Conservation (phyloP, 2,888 invertebrate species). For the Tolmerus cingulatus region DNA sequence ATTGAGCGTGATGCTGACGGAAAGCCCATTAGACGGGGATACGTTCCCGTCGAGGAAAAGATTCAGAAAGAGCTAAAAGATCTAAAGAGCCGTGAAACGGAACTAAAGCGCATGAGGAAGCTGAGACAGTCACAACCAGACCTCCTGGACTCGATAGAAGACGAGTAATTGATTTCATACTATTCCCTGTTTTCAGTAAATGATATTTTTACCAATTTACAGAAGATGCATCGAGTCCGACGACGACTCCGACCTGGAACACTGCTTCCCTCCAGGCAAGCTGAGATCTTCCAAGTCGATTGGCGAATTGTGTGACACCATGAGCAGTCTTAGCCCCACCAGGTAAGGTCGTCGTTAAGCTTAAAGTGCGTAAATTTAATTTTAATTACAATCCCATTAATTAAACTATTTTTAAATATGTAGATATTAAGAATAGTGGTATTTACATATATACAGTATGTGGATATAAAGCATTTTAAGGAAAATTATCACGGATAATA, state of each 20-base stretch:
- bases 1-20: constrained; percentile 70
- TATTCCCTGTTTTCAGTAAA: not conserved
- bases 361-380: too few relatives aligned
- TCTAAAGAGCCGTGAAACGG: constrained; percentile 82
- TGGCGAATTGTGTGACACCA: constrained; percentile 72
- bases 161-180: constrained; percentile 61
- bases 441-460: too few relatives aligned
- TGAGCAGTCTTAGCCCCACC: constrained; percentile 54
- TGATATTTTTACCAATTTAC: constrained; percentile 17
- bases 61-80: constrained; percentile 87
- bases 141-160: constrained; percentile 69
- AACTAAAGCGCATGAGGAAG: constrained; percentile 75
- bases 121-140: constrained; percentile 71
- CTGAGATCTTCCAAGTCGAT: constrained; percentile 73
- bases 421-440: too few relatives aligned
- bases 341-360: not conserved
- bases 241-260: constrained; percentile 70
- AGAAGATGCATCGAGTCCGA: constrained; percentile 63
- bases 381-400: too few relatives aligned
- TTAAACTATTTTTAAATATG: too few relatives aligned
- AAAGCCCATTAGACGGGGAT: constrained; percentile 76
- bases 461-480: too few relatives aligned
- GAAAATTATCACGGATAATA: too few relatives aligned
- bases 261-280: constrained; percentile 69
- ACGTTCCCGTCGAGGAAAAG: constrained; percentile 85